Percentiles rank a stretch among this genome's conserved stretches.
These are phyloP conservation scores for Brachypalpus laphriformis DNA, from an alignment of 2,888 invertebrate species.

Conservation along the genomic window DNA sequence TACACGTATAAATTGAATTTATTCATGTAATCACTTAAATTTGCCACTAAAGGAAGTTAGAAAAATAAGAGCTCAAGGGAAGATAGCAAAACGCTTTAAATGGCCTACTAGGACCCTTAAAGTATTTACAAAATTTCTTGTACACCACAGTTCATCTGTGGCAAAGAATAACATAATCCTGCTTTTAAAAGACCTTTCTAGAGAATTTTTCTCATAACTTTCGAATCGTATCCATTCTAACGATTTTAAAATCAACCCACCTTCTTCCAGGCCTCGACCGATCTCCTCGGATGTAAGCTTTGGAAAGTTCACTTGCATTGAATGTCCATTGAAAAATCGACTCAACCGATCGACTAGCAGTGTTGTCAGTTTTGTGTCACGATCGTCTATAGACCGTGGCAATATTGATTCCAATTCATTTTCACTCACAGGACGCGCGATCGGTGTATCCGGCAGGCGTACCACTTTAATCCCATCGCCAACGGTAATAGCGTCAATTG, in stretches of 20 bases:
- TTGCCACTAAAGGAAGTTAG: no score
- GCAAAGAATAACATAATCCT: no score
- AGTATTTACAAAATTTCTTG: no score
- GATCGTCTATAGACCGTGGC: constrained; percentile 87
- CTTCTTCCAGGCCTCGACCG: constrained; percentile 89
- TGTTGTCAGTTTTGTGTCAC: constrained; percentile 87
- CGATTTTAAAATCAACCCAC: constrained; percentile 82
- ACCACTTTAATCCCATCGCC: constrained; percentile 88
- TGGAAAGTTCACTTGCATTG: constrained; percentile 90
- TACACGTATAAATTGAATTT: no score
- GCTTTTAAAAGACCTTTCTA: no score
- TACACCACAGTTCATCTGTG: no score
- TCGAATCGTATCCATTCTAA: neutral
- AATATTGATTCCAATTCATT: constrained; percentile 88
- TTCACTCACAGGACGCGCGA: constrained; percentile 84
- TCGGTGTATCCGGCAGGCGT: constrained; percentile 83
- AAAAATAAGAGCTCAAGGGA: no score
- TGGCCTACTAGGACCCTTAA: no score
- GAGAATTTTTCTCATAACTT: neutral
- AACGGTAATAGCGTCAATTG: constrained; percentile 87
- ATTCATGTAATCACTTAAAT: no score
- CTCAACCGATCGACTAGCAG: constrained; percentile 89
- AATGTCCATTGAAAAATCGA: constrained; percentile 89
- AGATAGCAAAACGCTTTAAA: no score
- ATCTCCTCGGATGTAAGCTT: constrained; percentile 88